Percentiles rank a stretch among this genome's conserved stretches.
These are phyloP conservation scores for Ambastaia sidthimunki DNA, from an alignment of 2,797 vertebrate species.

Conservation along the genomic window DNA sequence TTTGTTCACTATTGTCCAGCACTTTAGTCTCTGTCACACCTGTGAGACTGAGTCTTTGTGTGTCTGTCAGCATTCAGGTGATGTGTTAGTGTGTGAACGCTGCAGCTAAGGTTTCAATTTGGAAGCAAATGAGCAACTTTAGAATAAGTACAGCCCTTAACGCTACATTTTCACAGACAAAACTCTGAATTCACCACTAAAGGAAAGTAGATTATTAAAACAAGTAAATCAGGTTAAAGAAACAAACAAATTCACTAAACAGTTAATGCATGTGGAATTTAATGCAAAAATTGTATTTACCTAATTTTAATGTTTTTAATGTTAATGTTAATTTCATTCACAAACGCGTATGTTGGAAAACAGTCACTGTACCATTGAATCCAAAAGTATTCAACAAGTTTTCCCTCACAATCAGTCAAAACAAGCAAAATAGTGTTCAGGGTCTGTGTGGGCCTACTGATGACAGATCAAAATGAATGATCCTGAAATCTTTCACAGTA, in stretches of 20 bases:
- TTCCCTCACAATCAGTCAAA: not conserved
- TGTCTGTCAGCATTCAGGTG: constrained; percentile 27
- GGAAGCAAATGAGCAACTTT: constrained; percentile 12
- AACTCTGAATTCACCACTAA: not conserved
- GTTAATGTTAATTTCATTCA: no score
- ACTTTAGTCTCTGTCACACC: constrained; percentile 37
- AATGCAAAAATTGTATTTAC: no score
- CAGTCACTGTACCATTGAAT: not conserved
- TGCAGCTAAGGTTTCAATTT: constrained; percentile 22
- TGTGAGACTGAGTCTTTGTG: constrained; percentile 28
- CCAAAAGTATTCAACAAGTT: not conserved
- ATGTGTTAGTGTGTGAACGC: constrained; percentile 18
- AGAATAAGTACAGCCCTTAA: not conserved
- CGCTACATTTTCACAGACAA: not conserved
- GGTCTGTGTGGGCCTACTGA: not conserved
- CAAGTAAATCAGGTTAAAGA: not conserved
- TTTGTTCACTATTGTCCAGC: constrained; percentile 19
- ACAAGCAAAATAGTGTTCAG: not conserved
- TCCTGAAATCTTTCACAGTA: not conserved
- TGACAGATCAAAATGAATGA: constrained; percentile 1
- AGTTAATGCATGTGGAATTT: not conserved
- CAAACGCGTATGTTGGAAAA: no score
- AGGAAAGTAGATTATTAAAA: no score
- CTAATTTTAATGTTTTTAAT: no score
- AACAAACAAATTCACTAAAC: not conserved